Conservation (phyloP, 2,888 invertebrate genomes). For the Tetranychus truncatus region DNA sequence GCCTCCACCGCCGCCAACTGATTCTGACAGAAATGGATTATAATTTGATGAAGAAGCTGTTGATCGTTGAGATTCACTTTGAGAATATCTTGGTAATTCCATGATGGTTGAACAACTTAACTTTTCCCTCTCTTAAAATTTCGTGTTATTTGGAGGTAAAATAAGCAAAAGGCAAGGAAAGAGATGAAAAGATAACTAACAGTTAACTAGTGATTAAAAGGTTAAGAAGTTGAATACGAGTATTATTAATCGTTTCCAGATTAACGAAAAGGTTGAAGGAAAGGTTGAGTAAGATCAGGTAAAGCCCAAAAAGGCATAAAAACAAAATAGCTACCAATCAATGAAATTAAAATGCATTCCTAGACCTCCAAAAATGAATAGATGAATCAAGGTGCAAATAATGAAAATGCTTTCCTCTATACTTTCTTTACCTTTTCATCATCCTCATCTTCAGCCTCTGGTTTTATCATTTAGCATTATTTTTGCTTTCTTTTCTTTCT, state of each 20-base stretch:
- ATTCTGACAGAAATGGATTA: neutral
- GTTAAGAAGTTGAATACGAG: too few relatives aligned
- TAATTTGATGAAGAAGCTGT: neutral
- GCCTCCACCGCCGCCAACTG: too few relatives aligned
- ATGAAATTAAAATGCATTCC: neutral
- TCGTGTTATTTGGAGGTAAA: neutral
- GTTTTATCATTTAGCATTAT: neutral
- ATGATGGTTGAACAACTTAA: neutral
- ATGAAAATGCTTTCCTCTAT: neutral
- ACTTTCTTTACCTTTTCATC: neutral
- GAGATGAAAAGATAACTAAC: neutral
- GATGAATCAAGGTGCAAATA: too few relatives aligned
- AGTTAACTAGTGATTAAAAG: neutral
- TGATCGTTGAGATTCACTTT: neutral
- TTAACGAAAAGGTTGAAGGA: too few relatives aligned
- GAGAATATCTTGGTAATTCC: neutral
- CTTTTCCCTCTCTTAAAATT: neutral
- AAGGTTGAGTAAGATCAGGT: too few relatives aligned
- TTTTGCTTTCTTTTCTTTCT: neutral
- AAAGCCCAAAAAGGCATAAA: too few relatives aligned
- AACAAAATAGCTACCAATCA: neutral
- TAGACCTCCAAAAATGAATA: neutral
- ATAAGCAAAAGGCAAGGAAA: neutral
- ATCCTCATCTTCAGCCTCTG: neutral
- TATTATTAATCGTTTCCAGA: too few relatives aligned